These are phyloP conservation scores for Hystrix brachyura DNA, from an alignment of 2,113 vertebrate species.

Conservation along the genomic window DNA sequence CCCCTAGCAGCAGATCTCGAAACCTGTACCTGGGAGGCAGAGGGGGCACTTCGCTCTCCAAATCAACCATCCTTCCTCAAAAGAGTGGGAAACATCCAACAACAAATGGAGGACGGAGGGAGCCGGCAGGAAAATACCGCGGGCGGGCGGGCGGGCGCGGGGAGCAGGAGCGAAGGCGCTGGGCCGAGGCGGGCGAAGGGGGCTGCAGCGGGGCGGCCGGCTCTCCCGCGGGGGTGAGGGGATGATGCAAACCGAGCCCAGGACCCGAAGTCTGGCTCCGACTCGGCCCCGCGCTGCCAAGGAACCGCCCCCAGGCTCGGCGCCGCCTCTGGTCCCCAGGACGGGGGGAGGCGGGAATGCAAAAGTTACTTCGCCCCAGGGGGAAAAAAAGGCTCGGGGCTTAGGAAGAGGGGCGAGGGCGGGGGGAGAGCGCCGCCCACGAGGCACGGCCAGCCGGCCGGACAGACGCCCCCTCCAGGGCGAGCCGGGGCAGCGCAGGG, in stretches of 20 bases:
- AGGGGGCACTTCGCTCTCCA: conserved; percentile 94
- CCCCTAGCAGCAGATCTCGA: conserved; percentile 95
- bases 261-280: conserved; percentile 81
- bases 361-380: conserved; percentile 76
- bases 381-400: not conserved
- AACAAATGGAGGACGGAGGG: not conserved
- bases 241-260: conserved; percentile 77
- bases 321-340: conserved; percentile 75
- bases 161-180: not conserved
- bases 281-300: conserved; percentile 47
- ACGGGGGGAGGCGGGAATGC: conserved; percentile 64
- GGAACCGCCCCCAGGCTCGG: conserved; percentile 77
- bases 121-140: not conserved
- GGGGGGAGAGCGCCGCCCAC: not conserved
- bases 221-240: not conserved
- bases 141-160: not conserved
- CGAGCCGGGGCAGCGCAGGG: not conserved
- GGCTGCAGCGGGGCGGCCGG: not conserved
- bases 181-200: not conserved
- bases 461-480: not conserved
- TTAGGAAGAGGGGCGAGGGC: not conserved
- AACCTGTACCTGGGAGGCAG: conserved; percentile 95
- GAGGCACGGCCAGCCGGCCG: not conserved
- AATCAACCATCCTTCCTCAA: conserved; percentile 90
- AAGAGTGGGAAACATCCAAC: conserved; percentile 14